Base-by-base conservation (phyloP, 1,140 invertebrate species). In the Leptoteleia sp. region DNA sequence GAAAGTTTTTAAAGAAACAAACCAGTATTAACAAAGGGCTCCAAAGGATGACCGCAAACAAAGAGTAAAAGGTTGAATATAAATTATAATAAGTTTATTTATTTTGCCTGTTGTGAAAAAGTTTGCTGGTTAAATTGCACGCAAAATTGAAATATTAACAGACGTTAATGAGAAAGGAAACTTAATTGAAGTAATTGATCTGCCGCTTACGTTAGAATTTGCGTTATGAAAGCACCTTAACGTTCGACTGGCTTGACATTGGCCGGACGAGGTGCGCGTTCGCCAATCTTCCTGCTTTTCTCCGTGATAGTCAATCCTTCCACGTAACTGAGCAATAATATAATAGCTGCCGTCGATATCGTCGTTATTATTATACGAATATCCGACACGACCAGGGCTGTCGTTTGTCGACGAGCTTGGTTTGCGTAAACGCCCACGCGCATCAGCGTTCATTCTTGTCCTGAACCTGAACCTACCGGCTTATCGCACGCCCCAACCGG, bases 341-440 rank as follows among this genome's bases (percentile, higher is more conserved):
- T 50, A n/a, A n/a, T n/a, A 50, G 57, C 61, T 67, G 54, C 50
- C 61, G 62, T 76, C 38, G 61, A 65, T 65, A 59, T 37, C 52
- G 22, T 59, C 59, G 50, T 59, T 35, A 59, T 75, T 59, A 75
- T 61, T 71, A 31, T 38, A 72, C 57, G 68, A 43, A 43, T 27
- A 65, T 42, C 59, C 43, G 52, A 65, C 52, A 43, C 71, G 52
- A 13, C 12, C 61, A 1, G 35, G 13, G 2, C 22, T 48, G 68
- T 73, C 57, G 48, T 55, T 62, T 48, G 61, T 59, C 43, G 52
- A 47, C 52, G 52, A 67, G 62, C 72, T 76, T 76, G 62, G 72
- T 67, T 68, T 62, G 72, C 72, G 72, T 68, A 76, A 73, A 68
- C 62, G 37, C 72, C 72, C 54, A 76, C 72, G 62, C 72, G 16